A percentile compares a stretch with the other conserved stretches of the same genome.
Conservation (phyloP, 37 sponge, comb jelly and placozoan genomes). For the Beroe ovata region DNA sequence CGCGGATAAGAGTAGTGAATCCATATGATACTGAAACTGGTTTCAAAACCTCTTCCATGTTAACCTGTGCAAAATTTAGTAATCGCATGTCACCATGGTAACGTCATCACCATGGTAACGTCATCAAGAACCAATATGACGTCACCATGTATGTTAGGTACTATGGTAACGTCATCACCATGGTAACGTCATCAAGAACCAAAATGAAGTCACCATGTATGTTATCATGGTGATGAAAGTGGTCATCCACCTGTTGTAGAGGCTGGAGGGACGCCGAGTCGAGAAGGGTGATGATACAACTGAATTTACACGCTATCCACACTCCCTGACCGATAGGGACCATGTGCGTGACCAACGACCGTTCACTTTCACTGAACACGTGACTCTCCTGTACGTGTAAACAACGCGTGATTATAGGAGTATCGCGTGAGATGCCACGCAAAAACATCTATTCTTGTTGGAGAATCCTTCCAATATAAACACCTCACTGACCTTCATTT, state of each 20-base stretch:
- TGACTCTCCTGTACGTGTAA: constrained; percentile 56
- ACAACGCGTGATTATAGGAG: neutral
- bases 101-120: neutral
- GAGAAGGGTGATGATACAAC: constrained; percentile 24
- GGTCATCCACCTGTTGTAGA: constrained; percentile 19
- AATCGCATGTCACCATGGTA: neutral
- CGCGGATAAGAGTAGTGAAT: constrained; percentile 45
- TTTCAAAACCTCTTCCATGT: constrained; percentile 57
- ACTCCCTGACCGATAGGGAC: constrained; percentile 45
- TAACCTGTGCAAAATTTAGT: constrained; percentile 9
- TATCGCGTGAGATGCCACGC: neutral
- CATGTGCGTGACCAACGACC: constrained; percentile 52
- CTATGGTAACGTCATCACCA: too few species aligned
- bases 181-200: too few species aligned
- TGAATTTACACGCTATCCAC: constrained; percentile 55
- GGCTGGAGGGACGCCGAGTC: constrained; percentile 36
- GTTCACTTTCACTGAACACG: neutral
- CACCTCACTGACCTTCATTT: constrained; percentile 59
- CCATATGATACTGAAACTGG: constrained; percentile 52
- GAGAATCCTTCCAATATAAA: too few species aligned
- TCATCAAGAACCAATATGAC: neutral
- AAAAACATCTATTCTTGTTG: too few species aligned
- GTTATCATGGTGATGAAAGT: neutral
- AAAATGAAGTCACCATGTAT: too few species aligned
- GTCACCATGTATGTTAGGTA: too few species aligned